Conservation (phyloP, 2,888 invertebrate species). For the Ophioninae sp. region DNA sequence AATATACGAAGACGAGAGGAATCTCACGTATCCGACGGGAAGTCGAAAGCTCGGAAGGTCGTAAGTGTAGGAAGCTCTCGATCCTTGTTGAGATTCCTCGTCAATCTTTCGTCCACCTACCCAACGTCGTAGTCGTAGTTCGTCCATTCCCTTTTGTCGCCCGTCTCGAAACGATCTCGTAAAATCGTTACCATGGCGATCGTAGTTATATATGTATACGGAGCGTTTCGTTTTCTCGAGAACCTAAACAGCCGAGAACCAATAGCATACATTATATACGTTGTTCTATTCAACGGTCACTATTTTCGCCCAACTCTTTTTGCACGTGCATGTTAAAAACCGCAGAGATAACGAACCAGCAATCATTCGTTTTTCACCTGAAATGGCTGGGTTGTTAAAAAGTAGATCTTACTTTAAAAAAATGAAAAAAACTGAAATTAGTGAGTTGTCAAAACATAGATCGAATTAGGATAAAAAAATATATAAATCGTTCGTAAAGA, state of each 20-base stretch:
- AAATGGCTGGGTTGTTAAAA: too few species aligned
- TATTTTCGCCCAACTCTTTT: conserved; percentile 34
- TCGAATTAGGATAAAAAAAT: too few species aligned
- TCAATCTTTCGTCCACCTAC: conserved; percentile 32
- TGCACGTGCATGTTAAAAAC: neutral
- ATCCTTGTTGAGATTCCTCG: conserved; percentile 20
- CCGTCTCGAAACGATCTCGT: conserved; percentile 52
- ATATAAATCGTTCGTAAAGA: too few species aligned
- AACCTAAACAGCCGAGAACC: conserved; percentile 34
- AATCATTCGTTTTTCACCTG: conserved; percentile 16
- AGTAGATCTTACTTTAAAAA: too few species aligned
- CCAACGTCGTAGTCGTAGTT: conserved; percentile 8
- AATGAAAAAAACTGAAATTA: too few species aligned
- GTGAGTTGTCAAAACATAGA: too few species aligned
- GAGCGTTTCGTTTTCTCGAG: conserved; percentile 33
- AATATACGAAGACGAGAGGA: conserved; percentile 26
- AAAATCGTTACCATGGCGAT: conserved; percentile 54
- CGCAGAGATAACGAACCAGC: conserved; percentile 14
- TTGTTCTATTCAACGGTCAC: conserved; percentile 38
- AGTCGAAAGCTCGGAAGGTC: conserved; percentile 30
- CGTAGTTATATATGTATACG: conserved; percentile 3
- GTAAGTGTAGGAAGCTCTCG: conserved; percentile 29
- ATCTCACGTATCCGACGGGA: conserved; percentile 16
- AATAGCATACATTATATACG: conserved; percentile 21
- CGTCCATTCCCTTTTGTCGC: conserved; percentile 39